Percentiles rank a stretch among this genome's conserved stretches.
These are phyloP conservation scores for Triplophysa yarkandensis DNA, from an alignment of 2,797 vertebrate genomes.

Conservation along the genomic window DNA sequence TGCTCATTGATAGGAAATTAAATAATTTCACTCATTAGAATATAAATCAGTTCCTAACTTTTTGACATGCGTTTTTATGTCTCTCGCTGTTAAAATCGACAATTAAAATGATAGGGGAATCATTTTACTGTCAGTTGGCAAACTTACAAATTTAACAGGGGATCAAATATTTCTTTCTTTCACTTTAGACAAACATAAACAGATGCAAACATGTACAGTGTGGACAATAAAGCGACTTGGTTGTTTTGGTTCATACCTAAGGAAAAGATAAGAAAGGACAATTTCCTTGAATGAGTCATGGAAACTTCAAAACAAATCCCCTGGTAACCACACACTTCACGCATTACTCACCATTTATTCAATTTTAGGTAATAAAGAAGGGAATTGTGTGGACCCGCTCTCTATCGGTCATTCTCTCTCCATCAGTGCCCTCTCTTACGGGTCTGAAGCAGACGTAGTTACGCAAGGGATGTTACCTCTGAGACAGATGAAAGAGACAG, in stretches of 20 bases:
- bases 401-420: conserved; percentile 50
- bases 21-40: too few relatives aligned
- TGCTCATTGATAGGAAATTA: too few relatives aligned
- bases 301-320: conserved; percentile 58
- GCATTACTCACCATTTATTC: conserved; percentile 71
- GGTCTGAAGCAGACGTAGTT: conserved; percentile 57
- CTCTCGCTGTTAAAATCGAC: too few relatives aligned
- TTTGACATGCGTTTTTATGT: too few relatives aligned
- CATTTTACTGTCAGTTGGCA: too few relatives aligned
- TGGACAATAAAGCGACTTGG: conserved; percentile 10
- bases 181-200: neutral
- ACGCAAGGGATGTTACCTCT: conserved; percentile 58
- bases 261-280: conserved; percentile 61
- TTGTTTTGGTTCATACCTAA: conserved; percentile 43
- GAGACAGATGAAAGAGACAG: conserved; percentile 66
- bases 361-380: conserved; percentile 63
- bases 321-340: conserved; percentile 47
- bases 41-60: too few relatives aligned
- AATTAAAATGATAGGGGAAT: too few relatives aligned
- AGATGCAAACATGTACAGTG: conserved; percentile 6
- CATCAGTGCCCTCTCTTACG: conserved; percentile 58
- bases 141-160: too few relatives aligned
- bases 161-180: neutral
- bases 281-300: conserved; percentile 68
- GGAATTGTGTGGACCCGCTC: conserved; percentile 48